Evolutionary conservation across 2,113 vertebrate genomes (phyloP).

Genomic region (Casuarius casuarius): DNA sequence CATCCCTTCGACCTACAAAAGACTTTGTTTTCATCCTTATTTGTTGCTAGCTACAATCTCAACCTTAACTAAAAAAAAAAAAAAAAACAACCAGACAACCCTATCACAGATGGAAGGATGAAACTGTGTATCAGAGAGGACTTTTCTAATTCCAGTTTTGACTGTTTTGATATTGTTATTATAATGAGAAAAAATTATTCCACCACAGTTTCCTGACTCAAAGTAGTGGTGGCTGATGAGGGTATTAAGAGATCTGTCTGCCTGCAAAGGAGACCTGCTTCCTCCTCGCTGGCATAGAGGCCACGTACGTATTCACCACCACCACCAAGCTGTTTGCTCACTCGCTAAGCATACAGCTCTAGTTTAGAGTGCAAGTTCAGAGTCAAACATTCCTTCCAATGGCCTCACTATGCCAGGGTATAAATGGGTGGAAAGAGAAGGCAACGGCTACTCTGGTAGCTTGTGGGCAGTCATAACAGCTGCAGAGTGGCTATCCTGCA

Average conservation of each 20-base stretch:
- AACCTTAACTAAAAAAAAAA: neutral
- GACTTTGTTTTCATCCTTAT: neutral
- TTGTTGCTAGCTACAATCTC: neutral
- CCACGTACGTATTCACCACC: slow-evolving; percentile 39
- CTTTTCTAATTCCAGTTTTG: neutral
- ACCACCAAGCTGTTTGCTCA: slow-evolving; percentile 72
- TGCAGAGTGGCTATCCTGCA: neutral
- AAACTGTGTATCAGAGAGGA: neutral
- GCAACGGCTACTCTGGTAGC: neutral
- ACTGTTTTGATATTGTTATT: neutral
- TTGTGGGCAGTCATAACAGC: slow-evolving; percentile 34
- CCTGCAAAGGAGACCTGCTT: neutral
- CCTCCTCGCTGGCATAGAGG: slow-evolving; percentile 57
- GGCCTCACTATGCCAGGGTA: slow-evolving; percentile 15
- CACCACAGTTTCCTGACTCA: neutral
- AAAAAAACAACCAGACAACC: neutral
- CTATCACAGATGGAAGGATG: neutral
- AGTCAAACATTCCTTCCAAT: slow-evolving; percentile 72
- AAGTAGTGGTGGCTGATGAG: neutral
- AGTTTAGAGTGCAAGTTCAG: slow-evolving; percentile 72
- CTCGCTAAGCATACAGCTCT: slow-evolving; percentile 72
- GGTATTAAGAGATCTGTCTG: neutral
- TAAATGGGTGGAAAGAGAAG: slow-evolving; percentile 37
- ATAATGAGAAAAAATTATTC: neutral
- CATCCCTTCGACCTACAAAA: neutral